These are phyloP conservation scores for Anser cygnoides DNA, from an alignment of 2,113 vertebrate species.

Conservation along the genomic window DNA sequence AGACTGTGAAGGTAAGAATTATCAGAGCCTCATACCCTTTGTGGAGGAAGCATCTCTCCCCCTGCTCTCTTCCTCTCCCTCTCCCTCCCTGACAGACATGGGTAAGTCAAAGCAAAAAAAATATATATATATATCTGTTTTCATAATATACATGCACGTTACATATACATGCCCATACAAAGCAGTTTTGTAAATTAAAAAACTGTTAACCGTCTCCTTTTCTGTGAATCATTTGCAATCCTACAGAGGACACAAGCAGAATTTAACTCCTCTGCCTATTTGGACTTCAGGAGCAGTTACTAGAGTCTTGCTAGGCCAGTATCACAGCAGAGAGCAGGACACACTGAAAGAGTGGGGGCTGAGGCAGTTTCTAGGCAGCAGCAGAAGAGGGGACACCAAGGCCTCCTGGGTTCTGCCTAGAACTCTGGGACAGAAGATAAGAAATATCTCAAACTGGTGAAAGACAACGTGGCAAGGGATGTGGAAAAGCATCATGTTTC, in stretches of 20 bases:
- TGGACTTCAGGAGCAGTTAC: neutral
- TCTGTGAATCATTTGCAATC: neutral
- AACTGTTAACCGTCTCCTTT: neutral
- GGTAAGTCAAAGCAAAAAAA: neutral
- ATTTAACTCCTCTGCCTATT: neutral
- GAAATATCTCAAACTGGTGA: neutral
- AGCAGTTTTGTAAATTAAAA: neutral
- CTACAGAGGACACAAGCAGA: neutral
- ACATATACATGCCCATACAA: neutral
- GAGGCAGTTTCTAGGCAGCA: neutral
- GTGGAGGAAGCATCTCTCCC: neutral
- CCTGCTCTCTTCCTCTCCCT: neutral
- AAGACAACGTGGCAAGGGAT: neutral
- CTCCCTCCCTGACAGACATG: neutral
- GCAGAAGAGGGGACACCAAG: rapidly evolving
- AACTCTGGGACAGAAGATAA: neutral
- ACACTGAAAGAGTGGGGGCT: neutral
- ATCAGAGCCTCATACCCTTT: neutral
- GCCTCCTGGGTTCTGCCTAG: neutral
- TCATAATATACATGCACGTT: neutral
- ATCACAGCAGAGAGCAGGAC: neutral
- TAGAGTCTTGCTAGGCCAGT: neutral
- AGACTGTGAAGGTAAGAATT: neutral
- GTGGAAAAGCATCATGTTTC: neutral
- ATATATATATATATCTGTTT: neutral